These are phyloP conservation scores for Bicyclus anynana DNA, from an alignment of 1,140 invertebrate genomes.

Conservation along the genomic window DNA sequence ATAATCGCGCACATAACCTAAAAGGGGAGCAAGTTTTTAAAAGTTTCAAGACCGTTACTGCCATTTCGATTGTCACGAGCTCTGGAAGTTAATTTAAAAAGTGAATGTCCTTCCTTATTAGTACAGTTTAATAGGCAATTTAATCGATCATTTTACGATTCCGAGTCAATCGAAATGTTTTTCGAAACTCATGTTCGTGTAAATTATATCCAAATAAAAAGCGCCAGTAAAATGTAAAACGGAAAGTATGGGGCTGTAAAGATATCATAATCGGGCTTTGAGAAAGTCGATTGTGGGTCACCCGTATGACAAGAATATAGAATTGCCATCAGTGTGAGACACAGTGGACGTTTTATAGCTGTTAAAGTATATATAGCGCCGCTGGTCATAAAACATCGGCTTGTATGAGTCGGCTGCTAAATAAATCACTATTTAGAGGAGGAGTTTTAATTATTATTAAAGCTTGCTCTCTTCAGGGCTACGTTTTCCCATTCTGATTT, in stretches of 20 bases:
- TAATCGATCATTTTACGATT: slow-evolving; percentile 13
- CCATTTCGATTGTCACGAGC: slow-evolving; percentile 1
- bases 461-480: no score
- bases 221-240: slow-evolving; percentile 3
- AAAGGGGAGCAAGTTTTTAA: neutral
- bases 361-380: no score
- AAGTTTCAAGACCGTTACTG: neutral
- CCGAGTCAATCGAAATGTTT: slow-evolving; percentile 5
- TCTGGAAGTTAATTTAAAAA: slow-evolving; percentile 5
- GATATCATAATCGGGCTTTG: neutral
- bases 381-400: no score
- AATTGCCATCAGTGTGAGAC: neutral
- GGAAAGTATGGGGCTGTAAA: slow-evolving; percentile 12
- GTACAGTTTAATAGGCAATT: slow-evolving; percentile 2
- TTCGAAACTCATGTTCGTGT: neutral
- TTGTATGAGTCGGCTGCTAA: neutral
- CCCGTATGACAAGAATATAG: neutral
- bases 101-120: slow-evolving; percentile 11
- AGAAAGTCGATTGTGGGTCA: slow-evolving; percentile 1
- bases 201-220: slow-evolving; percentile 3
- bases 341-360: no score
- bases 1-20: neutral
- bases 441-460: no score
- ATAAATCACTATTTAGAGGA: no score
- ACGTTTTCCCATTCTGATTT: no score